Percentiles rank a stretch among this genome's conserved stretches.
Evolutionary conservation across 2,113 vertebrate species (phyloP).

Genomic region (Alligator sinensis): DNA sequence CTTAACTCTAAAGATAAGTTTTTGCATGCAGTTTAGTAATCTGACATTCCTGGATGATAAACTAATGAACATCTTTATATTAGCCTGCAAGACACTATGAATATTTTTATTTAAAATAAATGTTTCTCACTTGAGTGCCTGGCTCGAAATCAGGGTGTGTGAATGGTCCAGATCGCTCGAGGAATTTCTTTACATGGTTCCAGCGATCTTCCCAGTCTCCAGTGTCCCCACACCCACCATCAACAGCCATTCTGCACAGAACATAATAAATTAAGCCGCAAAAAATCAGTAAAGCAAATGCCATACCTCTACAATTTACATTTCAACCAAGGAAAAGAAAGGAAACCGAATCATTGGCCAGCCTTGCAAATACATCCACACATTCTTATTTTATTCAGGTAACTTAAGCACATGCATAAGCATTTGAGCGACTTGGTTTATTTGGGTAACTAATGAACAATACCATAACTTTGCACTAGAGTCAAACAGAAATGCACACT

Average conservation of each 20-base stretch:
- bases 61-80: not conserved
- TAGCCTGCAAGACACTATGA: slow-evolving; percentile 64
- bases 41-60: not conserved
- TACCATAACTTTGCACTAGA: not conserved
- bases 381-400: not conserved
- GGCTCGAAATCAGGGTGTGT: slow-evolving; percentile 99
- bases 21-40: slow-evolving; percentile 9
- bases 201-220: slow-evolving; percentile 97
- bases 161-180: slow-evolving; percentile 96
- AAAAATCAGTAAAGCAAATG: slow-evolving; percentile 67
- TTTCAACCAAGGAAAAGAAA: not conserved
- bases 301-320: slow-evolving; percentile 33
- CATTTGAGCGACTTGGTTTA: slow-evolving; percentile 2
- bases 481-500: not conserved
- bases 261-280: slow-evolving; percentile 86
- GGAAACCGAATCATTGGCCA: not conserved
- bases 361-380: not conserved
- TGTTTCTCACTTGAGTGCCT: slow-evolving; percentile 91
- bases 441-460: not conserved
- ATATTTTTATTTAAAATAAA: slow-evolving; percentile 75
- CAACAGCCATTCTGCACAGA: slow-evolving; percentile 96
- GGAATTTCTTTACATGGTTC: slow-evolving; percentile 98
- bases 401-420: not conserved
- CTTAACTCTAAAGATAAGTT: not conserved
- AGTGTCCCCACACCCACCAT: slow-evolving; percentile 89